Evolutionary conservation across 2,797 vertebrate species (phyloP), one percentile per base, ranked within the genome.

Genomic region (Myoxocephalus aenaeus): DNA sequence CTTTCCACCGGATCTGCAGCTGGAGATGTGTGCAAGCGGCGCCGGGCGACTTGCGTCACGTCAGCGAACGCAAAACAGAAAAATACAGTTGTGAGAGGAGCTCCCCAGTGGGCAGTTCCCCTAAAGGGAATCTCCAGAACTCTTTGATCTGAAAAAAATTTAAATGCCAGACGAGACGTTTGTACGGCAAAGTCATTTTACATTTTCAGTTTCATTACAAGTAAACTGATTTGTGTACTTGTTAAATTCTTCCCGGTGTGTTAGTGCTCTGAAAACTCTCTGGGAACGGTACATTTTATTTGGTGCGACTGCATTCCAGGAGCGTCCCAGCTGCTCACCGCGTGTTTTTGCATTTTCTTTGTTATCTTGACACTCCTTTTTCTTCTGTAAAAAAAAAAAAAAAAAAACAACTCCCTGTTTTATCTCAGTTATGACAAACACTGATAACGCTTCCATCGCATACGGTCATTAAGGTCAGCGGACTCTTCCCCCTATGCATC

Each of bases 401-500:
- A 32, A 6, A 32, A 36, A 32, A 32, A 32, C 1, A 32, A 10
- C 36, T 62, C 36, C 6, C 14, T 58, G 50, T 66, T 68, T 79
- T 25, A 61, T 72, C 72, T 76, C 70, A 7, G 38, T 32, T 44
- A n/a, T 58, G 59, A 70, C 59, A 82, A 76, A 75, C 77, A 51
- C 53, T 69, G 80, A 83, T 75, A 73, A 80, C 48, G 29, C 50
- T 53, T 58, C 77, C 34, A 32, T 65, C 70, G n/a, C 48, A 65
- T 48, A 57, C 17, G 17, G 34, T 54, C 72, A 69, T 90, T 75
- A 76, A 20, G 65, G 61, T 70, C 77, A 54, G 48, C 71, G 50
- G 38, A 38, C 67, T 42, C 61, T 66, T 76, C 46, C 68, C 25
- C 32, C 42, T 8, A 1, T 12, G 14, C 48, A 2, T 69, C 79